phyloP scores from a whole-genome alignment of 2,797 vertebrate species.

The Melanotaenia pygmaea region DNA sequence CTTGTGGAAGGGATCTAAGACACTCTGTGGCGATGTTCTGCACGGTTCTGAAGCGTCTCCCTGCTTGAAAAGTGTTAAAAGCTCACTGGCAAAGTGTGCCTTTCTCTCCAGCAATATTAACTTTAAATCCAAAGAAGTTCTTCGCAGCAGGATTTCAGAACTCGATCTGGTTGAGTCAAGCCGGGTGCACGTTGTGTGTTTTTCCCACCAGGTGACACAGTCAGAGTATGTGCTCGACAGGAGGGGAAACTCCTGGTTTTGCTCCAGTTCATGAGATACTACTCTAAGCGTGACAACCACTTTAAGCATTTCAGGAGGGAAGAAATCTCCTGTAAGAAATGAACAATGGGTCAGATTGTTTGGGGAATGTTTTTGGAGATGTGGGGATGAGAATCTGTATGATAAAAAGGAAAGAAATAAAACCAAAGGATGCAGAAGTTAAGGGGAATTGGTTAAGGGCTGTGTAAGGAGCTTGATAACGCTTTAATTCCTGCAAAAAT shows the following conservation, averaged over 20 bases:
- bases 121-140: constrained; percentile 5
- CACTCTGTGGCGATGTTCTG: constrained; percentile 4
- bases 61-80: constrained; percentile 5
- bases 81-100: not conserved
- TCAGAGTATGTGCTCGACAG: not conserved
- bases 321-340: constrained; percentile 2
- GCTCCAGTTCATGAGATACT: not conserved
- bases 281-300: not conserved
- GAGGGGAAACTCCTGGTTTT: not conserved
- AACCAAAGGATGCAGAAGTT: not conserved
- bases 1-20: not conserved
- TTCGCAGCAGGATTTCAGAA: not conserved
- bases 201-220: not conserved
- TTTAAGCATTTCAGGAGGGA: not conserved
- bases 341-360: not conserved
- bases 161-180: constrained; percentile 1
- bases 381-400: not conserved
- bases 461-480: not conserved
- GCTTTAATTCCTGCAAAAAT: constrained; percentile 1
- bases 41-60: not conserved
- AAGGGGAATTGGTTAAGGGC: not conserved
- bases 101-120: not conserved
- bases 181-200: not conserved
- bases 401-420: not conserved
- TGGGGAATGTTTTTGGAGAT: not conserved